These are phyloP conservation scores for Dufourea novaeangliae DNA, from an alignment of 1,140 invertebrate species.

Conservation along the genomic window DNA sequence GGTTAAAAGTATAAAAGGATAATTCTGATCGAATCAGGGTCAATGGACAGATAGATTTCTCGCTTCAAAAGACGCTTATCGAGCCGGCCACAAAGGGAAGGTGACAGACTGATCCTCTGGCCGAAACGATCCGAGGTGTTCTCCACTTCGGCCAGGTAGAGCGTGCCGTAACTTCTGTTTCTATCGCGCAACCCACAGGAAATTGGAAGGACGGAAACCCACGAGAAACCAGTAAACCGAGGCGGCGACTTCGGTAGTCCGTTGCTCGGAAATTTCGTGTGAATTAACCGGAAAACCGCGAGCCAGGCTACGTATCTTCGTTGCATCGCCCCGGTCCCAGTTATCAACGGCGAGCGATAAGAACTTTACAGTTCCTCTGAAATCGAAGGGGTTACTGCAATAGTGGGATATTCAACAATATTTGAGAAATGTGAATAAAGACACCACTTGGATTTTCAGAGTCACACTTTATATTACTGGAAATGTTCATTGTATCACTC, in stretches of 20 bases:
- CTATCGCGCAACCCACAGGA: conserved; percentile 23
- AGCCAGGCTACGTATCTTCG: conserved; percentile 11
- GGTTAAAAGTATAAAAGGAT: too few relatives aligned
- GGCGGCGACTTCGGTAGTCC: not conserved
- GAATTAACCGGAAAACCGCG: conserved; percentile 46
- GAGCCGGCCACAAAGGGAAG: not conserved
- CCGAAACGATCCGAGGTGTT: not conserved
- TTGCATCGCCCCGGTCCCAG: not conserved
- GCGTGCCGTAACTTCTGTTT: conserved; percentile 33
- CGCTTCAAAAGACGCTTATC: not conserved
- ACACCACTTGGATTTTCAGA: too few relatives aligned
- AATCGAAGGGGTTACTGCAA: not conserved
- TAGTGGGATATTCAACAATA: too few relatives aligned
- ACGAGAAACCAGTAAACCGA: not conserved
- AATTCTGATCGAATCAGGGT: too few relatives aligned
- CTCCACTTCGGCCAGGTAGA: conserved; percentile 2
- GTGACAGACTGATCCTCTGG: not conserved
- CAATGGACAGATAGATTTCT: too few relatives aligned
- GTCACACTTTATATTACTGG: too few relatives aligned
- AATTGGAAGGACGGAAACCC: conserved; percentile 29
- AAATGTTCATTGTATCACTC: too few relatives aligned
- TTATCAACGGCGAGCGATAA: conserved; percentile 7
- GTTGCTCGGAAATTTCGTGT: conserved; percentile 30
- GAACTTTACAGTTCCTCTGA: conserved; percentile 25
- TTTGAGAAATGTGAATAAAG: too few relatives aligned